These are phyloP conservation scores for Sceliomorpha sp. DNA, from an alignment of 2,888 invertebrate species.

Conservation along the genomic window DNA sequence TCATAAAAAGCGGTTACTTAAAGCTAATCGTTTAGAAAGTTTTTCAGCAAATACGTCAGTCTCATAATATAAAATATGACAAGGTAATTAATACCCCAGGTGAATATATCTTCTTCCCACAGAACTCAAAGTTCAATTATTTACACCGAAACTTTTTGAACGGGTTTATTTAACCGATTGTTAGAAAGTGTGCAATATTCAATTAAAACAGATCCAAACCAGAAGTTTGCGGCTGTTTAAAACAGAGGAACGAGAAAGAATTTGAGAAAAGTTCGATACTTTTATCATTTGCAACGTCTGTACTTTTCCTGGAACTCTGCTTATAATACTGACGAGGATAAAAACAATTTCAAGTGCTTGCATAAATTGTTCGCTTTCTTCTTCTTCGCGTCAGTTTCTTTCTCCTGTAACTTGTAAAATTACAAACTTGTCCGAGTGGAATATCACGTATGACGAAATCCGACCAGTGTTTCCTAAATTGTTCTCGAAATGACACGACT, in stretches of 20 bases:
- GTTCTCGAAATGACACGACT: slow-evolving; percentile 18
- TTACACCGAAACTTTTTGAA: background rate
- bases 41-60: no score
- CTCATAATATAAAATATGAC: no score
- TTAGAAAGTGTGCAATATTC: background rate
- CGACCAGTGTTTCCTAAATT: background rate
- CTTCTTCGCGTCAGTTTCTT: slow-evolving; percentile 2
- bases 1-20: slow-evolving; percentile 1
- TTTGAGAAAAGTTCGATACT: background rate
- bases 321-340: background rate
- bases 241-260: background rate
- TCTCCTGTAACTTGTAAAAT: background rate
- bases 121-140: no score
- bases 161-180: slow-evolving; percentile 2
- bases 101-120: no score
- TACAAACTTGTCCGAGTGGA: background rate
- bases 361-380: no score
- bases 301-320: background rate
- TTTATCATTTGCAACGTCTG: background rate
- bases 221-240: background rate
- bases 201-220: background rate
- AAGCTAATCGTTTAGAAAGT: no score
- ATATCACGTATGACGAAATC: background rate
- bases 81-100: no score
- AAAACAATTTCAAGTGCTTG: slow-evolving; percentile 1